A percentile compares a stretch with the other conserved stretches of the same genome.
These are phyloP conservation scores for Pterostichus madidus DNA, from an alignment of 2,888 invertebrate species.

Conservation along the genomic window DNA sequence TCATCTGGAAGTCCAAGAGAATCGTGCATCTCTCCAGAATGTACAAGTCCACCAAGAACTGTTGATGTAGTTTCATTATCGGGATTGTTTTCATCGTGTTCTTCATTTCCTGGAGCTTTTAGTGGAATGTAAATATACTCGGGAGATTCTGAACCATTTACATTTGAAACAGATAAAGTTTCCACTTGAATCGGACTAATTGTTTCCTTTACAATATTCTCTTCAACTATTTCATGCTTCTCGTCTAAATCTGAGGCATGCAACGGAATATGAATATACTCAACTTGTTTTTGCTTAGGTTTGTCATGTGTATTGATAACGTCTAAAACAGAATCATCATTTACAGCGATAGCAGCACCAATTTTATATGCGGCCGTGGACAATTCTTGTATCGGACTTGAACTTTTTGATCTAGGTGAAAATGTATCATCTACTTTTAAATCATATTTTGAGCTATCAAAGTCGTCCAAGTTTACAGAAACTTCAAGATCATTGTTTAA, in stretches of 20 bases:
- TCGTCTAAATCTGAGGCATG: constrained; percentile 56
- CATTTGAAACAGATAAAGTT: constrained; percentile 55
- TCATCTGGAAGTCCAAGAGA: constrained; percentile 35
- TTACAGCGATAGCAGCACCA: constrained; percentile 60
- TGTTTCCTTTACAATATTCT: constrained; percentile 20
- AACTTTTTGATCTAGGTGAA: constrained; percentile 52
- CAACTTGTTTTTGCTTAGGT: constrained; percentile 47
- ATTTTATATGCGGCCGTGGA: constrained; percentile 56
- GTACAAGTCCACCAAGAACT: neutral
- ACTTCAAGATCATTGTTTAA: constrained; percentile 31
- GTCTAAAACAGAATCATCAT: constrained; percentile 44
- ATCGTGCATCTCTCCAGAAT: constrained; percentile 58
- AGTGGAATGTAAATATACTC: constrained; percentile 70
- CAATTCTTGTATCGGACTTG: constrained; percentile 54
- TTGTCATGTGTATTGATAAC: constrained; percentile 21
- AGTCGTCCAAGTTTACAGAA: constrained; percentile 48
- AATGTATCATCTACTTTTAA: constrained; percentile 43
- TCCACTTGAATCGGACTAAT: constrained; percentile 2
- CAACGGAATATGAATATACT: constrained; percentile 66
- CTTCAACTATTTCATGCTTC: neutral
- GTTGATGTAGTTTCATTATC: too few relatives aligned
- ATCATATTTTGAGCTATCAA: constrained; percentile 61
- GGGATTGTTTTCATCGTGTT: neutral
- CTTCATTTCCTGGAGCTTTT: constrained; percentile 61
- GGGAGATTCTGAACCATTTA: constrained; percentile 61